phyloP scores from a whole-genome alignment of 2,113 vertebrate genomes.

The Cervus canadensis region DNA sequence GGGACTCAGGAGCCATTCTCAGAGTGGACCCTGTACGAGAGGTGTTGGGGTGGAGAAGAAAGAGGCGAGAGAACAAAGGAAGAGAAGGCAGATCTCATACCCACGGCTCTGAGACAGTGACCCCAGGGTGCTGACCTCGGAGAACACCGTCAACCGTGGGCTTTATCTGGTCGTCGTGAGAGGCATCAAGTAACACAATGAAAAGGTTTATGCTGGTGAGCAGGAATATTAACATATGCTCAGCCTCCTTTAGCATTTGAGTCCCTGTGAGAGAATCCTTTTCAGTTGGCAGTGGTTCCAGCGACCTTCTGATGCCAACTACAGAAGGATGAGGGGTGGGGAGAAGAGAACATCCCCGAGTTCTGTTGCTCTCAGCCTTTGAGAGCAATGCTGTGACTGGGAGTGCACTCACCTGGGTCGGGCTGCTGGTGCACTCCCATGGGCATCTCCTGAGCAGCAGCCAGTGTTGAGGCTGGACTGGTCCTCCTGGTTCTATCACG shows the following conservation, averaged over 20 bases:
- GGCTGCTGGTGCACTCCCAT: background rate
- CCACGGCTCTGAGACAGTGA: background rate
- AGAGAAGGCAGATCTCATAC: background rate
- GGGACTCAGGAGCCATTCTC: background rate
- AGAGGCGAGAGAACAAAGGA: too few species aligned
- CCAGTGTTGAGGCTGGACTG: background rate
- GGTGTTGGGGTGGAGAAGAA: background rate
- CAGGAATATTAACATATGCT: background rate
- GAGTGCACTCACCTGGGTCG: background rate
- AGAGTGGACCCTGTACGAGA: background rate
- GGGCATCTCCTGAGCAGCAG: background rate
- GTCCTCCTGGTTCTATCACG: background rate
- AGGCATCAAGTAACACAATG: background rate
- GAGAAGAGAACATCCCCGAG: fast-evolving
- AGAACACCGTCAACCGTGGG: background rate
- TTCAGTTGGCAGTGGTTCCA: background rate
- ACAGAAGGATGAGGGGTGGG: background rate
- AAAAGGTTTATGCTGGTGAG: background rate
- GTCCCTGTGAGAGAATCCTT: background rate
- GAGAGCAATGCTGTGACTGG: background rate
- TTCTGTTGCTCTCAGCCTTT: background rate
- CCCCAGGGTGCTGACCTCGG: background rate
- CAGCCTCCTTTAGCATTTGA: background rate
- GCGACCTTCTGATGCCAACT: background rate
- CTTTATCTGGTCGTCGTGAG: background rate